Conservation (phyloP, 2,113 vertebrate genomes). For the Mirza zaza region DNA sequence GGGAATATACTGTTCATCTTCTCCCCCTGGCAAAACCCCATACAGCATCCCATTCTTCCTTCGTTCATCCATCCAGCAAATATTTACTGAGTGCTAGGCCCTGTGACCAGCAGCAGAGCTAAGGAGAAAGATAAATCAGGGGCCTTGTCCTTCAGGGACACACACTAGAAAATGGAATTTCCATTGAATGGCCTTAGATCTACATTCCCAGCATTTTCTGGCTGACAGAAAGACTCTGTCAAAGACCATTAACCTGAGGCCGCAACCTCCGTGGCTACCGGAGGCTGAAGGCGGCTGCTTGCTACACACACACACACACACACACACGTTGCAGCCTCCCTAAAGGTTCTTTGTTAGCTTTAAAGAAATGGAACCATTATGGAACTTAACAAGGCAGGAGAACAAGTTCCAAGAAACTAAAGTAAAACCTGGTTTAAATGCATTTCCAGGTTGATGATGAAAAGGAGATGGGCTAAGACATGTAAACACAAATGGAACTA, state of each 20-base stretch:
- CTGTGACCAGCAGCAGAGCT: background rate
- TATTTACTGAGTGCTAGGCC: background rate
- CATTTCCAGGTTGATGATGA: background rate
- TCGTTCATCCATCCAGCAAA: background rate
- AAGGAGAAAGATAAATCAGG: background rate
- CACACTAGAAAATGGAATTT: constrained; percentile 25
- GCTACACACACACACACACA: too few relatives aligned
- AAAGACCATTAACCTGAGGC: background rate
- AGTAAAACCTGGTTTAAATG: background rate
- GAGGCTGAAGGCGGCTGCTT: too few relatives aligned
- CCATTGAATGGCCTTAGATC: constrained; percentile 10
- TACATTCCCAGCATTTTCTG: constrained; percentile 2
- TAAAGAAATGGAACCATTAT: constrained; percentile 1
- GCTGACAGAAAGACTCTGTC: constrained; percentile 34
- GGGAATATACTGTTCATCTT: background rate
- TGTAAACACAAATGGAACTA: background rate
- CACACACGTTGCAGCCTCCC: background rate
- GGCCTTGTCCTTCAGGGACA: background rate
- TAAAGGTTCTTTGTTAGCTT: background rate
- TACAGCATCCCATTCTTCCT: background rate
- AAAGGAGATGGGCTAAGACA: background rate
- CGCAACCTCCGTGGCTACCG: rapidly evolving
- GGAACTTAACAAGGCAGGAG: background rate
- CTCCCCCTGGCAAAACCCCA: background rate
- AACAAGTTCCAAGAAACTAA: background rate